Evolutionary conservation across 2,888 invertebrate species (phyloP).

Genomic region (Nemotelus nigrinus): DNA sequence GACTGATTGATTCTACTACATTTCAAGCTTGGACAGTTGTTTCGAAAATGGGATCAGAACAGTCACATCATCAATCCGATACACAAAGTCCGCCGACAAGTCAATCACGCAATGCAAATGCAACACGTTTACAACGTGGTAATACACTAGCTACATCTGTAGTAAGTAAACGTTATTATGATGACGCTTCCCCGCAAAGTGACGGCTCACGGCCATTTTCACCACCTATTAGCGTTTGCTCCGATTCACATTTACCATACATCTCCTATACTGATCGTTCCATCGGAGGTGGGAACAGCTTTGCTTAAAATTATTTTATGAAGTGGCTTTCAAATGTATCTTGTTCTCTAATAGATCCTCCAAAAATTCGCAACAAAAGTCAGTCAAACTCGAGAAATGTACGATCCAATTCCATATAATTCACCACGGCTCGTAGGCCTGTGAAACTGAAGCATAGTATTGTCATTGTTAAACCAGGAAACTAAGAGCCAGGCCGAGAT

Average conservation of each 20-base stretch:
- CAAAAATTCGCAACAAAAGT: constrained; percentile 75
- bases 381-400: constrained; percentile 48
- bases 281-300: constrained; percentile 74
- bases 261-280: constrained; percentile 91
- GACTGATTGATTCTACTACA: too few relatives aligned
- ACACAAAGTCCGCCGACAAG: background rate
- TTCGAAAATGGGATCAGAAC: constrained; percentile 70
- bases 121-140: constrained; percentile 65
- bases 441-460: constrained; percentile 71
- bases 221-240: constrained; percentile 88
- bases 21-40: too few relatives aligned
- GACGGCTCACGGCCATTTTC: constrained; percentile 72
- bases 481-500: constrained; percentile 75
- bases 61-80: constrained; percentile 65
- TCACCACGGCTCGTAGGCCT: constrained; percentile 36
- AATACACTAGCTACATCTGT: constrained; percentile 67
- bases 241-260: constrained; percentile 88
- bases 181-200: constrained; percentile 9
- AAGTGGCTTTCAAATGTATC: constrained; percentile 11
- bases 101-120: constrained; percentile 16
- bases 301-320: background rate
- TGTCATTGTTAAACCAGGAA: constrained; percentile 81
- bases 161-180: constrained; percentile 57
- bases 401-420: constrained; percentile 49
- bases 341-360: constrained; percentile 72